Percentiles rank a stretch among this genome's conserved stretches.
Conservation (phyloP, 2,888 invertebrate species). For the Nesidiocoris tenuis region DNA sequence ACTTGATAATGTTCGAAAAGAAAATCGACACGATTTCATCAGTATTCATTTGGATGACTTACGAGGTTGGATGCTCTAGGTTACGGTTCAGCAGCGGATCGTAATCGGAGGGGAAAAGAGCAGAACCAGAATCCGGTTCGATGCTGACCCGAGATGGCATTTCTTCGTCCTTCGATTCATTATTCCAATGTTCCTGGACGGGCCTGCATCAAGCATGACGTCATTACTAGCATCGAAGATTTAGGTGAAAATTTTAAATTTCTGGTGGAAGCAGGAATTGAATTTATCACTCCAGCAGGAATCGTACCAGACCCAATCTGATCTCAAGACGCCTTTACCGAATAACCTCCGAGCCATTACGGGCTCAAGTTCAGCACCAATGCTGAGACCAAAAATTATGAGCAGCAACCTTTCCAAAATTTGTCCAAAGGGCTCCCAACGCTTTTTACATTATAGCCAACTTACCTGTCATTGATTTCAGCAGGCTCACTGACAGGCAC, state of each 20-base stretch:
- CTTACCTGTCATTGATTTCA: conserved; percentile 50
- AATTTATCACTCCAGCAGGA: no score
- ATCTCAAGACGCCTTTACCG: background rate
- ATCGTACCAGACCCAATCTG: no score
- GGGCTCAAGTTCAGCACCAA: no score
- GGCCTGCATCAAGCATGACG: background rate
- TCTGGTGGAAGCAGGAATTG: no score
- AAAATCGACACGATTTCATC: no score
- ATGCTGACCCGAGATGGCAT: background rate
- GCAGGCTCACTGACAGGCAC: conserved; percentile 51
- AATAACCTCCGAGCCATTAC: no score
- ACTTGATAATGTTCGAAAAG: no score
- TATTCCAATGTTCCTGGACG: conserved; percentile 8
- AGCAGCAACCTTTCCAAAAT: no score
- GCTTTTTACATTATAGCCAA: background rate
- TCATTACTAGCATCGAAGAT: background rate
- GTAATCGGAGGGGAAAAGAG: conserved; percentile 51
- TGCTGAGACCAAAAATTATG: no score
- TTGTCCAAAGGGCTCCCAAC: no score
- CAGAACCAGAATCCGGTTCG: conserved; percentile 3
- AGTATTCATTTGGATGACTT: no score
- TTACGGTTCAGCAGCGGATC: conserved; percentile 68
- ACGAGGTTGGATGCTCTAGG: conserved; percentile 77
- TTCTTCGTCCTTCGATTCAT: conserved; percentile 10
- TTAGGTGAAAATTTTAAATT: no score